Evolutionary conservation across 2,888 invertebrate genomes (phyloP), one percentile per base, ranked within the genome.

Genomic region (Callyntrura sp.): DNA sequence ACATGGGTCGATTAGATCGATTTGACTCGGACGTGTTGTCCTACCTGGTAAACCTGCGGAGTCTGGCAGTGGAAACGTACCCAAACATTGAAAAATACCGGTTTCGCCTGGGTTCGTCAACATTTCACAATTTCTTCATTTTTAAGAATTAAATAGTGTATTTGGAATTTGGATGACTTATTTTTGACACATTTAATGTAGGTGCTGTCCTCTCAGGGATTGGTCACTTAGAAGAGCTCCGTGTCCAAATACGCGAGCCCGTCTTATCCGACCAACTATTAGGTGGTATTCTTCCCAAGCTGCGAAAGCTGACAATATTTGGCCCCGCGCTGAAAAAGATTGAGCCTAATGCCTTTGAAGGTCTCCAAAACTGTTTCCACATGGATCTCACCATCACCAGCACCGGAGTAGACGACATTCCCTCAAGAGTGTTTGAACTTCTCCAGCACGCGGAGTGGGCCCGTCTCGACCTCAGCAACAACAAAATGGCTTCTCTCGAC

Each of bases 251-350:
- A 94, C 96, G 96, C 90, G 98, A 98, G 94, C 95, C 96, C 23
- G 95, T 95, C 57, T 95, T 98, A 93, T 96, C 96, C 35, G 96
- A 97, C 91, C 98, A 98, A 94, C 95, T 98, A 88, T 96, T 96
- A 91, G 96, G 97, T 93, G 96, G 97, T 51, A 97, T 97, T 92
- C 97, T 97, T 76, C 96, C 96, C 62, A 98, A 98, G 94, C 95
- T 98, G 68, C 96, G 97, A 87, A 96, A 97, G 93, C 94, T 98
- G 68, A 97, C 97, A 94, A 96, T 98, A 91, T 97, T 96, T 90
- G 98, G 98, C 28, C 95, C 95, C 85, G 96, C 96, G 94, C 95
- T 98, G 92, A 96, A 96, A 93, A 95, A 95, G 91, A 97, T 98
- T 93, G 96, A 96, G n/a, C 96, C 96, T 23, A 97, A 97, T 93